phyloP scores from a whole-genome alignment of 1,140 invertebrate species.

The Drusus annulatus region DNA sequence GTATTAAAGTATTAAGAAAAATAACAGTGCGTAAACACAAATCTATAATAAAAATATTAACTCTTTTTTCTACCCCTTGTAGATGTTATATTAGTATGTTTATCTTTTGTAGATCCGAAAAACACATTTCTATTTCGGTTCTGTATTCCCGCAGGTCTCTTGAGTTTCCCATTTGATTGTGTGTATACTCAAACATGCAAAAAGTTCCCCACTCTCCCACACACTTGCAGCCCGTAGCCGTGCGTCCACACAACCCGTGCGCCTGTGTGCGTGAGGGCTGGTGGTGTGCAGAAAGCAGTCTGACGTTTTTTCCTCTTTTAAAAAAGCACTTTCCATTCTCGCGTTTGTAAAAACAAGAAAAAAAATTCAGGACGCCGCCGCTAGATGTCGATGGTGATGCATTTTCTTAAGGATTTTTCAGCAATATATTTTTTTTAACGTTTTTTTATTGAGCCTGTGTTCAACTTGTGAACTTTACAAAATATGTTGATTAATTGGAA shows the following conservation, averaged over 20 bases:
- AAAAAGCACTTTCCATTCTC: constrained; percentile 58
- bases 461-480: no score
- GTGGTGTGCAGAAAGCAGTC: constrained; percentile 41
- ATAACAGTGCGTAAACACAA: no score
- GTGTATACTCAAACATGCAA: constrained; percentile 36
- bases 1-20: no score
- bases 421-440: not conserved
- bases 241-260: not conserved
- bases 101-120: no score
- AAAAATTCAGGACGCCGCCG: constrained; percentile 53
- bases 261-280: constrained; percentile 1
- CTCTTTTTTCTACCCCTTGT: no score
- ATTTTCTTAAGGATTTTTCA: constrained; percentile 27
- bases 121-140: not conserved
- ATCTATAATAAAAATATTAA: no score
- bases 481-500: no score
- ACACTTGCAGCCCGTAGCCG: not conserved
- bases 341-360: constrained; percentile 56
- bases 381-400: constrained; percentile 50
- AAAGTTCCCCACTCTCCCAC: constrained; percentile 21
- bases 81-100: no score
- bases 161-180: constrained; percentile 46
- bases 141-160: constrained; percentile 36
- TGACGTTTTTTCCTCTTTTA: constrained; percentile 56
- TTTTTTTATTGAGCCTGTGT: no score